phyloP scores from a whole-genome alignment of 2,797 vertebrate species.

The Sebastes oblongus region DNA sequence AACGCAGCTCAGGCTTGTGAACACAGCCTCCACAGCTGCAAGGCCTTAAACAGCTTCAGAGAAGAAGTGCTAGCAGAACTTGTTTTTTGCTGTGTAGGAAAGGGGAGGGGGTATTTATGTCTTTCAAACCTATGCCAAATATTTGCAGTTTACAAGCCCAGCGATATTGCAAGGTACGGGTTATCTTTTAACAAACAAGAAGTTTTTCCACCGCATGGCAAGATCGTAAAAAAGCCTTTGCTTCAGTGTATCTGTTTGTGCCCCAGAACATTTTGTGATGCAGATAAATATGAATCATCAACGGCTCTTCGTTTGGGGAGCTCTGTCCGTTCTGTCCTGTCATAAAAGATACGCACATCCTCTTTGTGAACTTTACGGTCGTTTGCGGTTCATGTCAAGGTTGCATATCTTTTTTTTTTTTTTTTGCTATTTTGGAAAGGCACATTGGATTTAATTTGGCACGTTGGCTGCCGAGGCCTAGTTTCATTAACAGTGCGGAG shows the following conservation, averaged over 20 bases:
- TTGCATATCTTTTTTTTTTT: constrained; percentile 28
- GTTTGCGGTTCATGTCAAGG: constrained; percentile 63
- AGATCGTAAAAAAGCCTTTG: constrained; percentile 22
- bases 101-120: constrained; percentile 21
- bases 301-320: constrained; percentile 12
- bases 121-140: constrained; percentile 53
- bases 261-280: constrained; percentile 35
- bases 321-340: constrained; percentile 17
- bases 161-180: constrained; percentile 15
- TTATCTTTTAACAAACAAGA: constrained; percentile 52
- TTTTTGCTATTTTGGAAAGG: constrained; percentile 44
- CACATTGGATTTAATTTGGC: constrained; percentile 50
- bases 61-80: constrained; percentile 25
- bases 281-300: constrained; percentile 39
- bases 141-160: constrained; percentile 48
- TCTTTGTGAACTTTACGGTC: constrained; percentile 32
- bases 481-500: constrained; percentile 60
- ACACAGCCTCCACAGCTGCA: constrained; percentile 54
- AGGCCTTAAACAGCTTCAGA: constrained; percentile 55
- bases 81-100: background rate
- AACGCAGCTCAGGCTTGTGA: constrained; percentile 50
- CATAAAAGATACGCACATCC: constrained; percentile 51
- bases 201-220: constrained; percentile 17
- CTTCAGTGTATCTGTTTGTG: constrained; percentile 19
- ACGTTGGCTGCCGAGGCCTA: constrained; percentile 42